Evolutionary conservation across 2,888 invertebrate genomes (phyloP), one percentile per base, ranked within the genome.

Genomic region (Trachelus tabidus): DNA sequence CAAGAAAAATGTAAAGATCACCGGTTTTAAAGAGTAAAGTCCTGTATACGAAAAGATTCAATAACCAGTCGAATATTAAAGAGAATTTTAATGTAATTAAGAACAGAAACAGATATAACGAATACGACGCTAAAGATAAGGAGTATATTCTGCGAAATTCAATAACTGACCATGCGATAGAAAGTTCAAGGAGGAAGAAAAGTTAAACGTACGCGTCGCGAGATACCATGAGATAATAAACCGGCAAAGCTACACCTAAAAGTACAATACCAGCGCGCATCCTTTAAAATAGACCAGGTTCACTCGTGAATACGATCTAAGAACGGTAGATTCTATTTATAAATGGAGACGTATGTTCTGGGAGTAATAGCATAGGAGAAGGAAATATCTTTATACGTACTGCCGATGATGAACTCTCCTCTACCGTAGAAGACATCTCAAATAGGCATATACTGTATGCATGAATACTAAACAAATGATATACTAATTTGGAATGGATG

Each of bases 211-310:
- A 6, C 56, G 56, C 23, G 56, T 56, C 23, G 56, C 23, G 23
- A 23, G 23, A 23, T 56, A 56, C 56, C 9, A 2, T 56, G 56
- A 56, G 23, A 56, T 56, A 56, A 56, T 56, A 56, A 56, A 56
- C 56, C 56, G 56, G 56, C 56, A 56, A 56, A 56, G 56, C 56
- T 56, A 23, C 2, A 56, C 56, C 23, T 56, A 56, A 56, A 71
- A 31, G 33, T 71, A 34, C 31, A 71, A 71, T 71, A 71, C 33
- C 31, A 31, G 71, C 12, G 71, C 31, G 71, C 31, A 11, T 71
- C 71, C 71, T 71, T 71, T 31, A 71, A 71, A 71, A 71, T 71
- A 71, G 71, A 71, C 12, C 71, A 15, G 6, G 71, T 71, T 31
- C 71, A 71, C 71, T 4, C 2, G 56, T 23, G 56, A 56, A 56